Evolutionary conservation across 2,113 vertebrate species (phyloP).

Genomic region (Piprites chloris): DNA sequence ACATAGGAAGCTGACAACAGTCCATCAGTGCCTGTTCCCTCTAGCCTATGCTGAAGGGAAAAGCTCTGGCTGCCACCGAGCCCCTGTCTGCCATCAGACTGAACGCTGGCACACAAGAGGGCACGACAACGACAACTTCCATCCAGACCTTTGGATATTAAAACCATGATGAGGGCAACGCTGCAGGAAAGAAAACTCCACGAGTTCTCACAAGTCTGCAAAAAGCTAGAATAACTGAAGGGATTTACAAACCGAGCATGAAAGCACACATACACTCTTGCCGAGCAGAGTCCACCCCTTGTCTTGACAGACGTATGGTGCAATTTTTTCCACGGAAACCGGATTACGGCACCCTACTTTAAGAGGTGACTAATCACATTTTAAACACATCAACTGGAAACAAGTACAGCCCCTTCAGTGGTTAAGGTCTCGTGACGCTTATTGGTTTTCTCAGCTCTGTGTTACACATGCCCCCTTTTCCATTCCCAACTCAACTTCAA

Average conservation of each 20-base stretch:
- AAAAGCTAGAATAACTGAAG: not conserved
- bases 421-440: not conserved
- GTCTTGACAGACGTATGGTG: not conserved
- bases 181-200: not conserved
- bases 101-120: accelerated
- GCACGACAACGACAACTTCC: accelerated
- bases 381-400: not conserved
- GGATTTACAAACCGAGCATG: not conserved
- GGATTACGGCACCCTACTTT: not conserved
- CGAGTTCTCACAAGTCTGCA: not conserved
- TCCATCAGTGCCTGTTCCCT: not conserved
- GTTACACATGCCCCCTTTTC: not conserved
- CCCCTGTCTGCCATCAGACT: not conserved
- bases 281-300: not conserved
- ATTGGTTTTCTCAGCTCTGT: not conserved
- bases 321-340: not conserved
- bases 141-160: accelerated
- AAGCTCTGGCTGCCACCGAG: not conserved
- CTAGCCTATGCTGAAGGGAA: not conserved
- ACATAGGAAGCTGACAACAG: not conserved
- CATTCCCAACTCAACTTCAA: not conserved
- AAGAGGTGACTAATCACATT: not conserved
- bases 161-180: accelerated
- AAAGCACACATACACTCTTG: not conserved
- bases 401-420: not conserved